Evolutionary conservation across 1,140 invertebrate species (phyloP).

Genomic region (Bombus balteatus): DNA sequence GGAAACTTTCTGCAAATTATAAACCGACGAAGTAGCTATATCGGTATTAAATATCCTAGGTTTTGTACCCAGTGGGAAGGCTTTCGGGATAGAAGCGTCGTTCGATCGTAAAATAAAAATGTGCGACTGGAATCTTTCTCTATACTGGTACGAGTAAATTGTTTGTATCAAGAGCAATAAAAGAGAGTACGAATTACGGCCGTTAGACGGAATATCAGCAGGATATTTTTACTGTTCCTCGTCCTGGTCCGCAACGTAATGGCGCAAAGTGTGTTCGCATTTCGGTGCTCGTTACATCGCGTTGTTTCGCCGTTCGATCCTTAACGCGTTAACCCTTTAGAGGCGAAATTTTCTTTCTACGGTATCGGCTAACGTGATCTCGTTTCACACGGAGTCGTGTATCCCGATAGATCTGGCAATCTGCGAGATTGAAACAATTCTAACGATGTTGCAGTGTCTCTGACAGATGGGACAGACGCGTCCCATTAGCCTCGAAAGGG

Average conservation of each 20-base stretch:
- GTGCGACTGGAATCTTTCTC: not conserved
- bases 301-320: no score
- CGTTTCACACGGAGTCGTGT: not conserved
- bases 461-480: no score
- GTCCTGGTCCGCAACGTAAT: not conserved
- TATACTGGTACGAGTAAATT: not conserved
- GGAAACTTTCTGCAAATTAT: conserved; percentile 27
- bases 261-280: not conserved
- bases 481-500: not conserved
- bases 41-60: not conserved
- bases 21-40: conserved; percentile 14
- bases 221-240: not conserved
- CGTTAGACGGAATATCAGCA: not conserved
- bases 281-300: no score
- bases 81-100: not conserved
- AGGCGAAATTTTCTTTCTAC: no score
- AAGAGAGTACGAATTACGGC: not conserved
- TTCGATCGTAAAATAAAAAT: not conserved
- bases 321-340: no score
- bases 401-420: not conserved
- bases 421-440: not conserved
- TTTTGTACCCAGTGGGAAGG: not conserved
- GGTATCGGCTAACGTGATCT: no score
- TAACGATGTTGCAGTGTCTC: no score
- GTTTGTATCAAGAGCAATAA: conserved; percentile 45